Percentiles rank a stretch among this genome's conserved stretches.
Evolutionary conservation across 2,113 vertebrate genomes (phyloP).

Genomic region (Chelonoidis abingdonii): DNA sequence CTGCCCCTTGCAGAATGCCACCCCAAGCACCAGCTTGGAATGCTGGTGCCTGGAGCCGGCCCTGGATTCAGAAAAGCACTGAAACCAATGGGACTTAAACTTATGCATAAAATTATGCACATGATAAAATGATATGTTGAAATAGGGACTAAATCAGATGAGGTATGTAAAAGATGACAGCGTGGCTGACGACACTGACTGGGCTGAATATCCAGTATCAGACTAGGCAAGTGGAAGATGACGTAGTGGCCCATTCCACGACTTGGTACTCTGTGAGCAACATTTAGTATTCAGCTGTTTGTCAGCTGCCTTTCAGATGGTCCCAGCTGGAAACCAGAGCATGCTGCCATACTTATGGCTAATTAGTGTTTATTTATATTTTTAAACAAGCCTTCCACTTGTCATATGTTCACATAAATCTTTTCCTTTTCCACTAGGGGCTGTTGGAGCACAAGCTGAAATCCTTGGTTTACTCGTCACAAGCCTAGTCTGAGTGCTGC

Average conservation of each 20-base stretch:
- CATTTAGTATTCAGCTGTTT: conserved; percentile 48
- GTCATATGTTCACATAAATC: conserved; percentile 41
- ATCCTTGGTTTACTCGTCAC: not conserved
- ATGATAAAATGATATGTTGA: not conserved
- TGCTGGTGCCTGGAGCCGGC: too few relatives aligned
- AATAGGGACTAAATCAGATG: not conserved
- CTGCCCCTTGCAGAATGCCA: too few relatives aligned
- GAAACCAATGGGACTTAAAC: too few relatives aligned
- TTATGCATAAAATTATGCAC: too few relatives aligned
- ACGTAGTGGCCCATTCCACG: not conserved
- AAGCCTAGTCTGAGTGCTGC: not conserved
- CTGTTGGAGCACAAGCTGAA: conserved; percentile 32
- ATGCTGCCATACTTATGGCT: conserved; percentile 67
- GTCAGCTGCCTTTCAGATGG: conserved; percentile 65
- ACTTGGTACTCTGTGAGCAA: not conserved
- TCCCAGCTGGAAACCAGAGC: conserved; percentile 59
- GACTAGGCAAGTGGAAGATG: not conserved
- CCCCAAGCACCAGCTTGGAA: too few relatives aligned
- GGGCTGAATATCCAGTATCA: not conserved
- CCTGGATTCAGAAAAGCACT: too few relatives aligned
- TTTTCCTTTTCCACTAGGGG: conserved; percentile 56
- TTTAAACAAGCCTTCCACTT: conserved; percentile 68
- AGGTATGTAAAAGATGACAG: not conserved
- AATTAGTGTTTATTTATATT: conserved; percentile 72
- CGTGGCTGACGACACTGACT: not conserved